Evolutionary conservation across 2,888 invertebrate species (phyloP), one percentile per base, ranked within the genome.

Genomic region (Anthrax anthrax): DNA sequence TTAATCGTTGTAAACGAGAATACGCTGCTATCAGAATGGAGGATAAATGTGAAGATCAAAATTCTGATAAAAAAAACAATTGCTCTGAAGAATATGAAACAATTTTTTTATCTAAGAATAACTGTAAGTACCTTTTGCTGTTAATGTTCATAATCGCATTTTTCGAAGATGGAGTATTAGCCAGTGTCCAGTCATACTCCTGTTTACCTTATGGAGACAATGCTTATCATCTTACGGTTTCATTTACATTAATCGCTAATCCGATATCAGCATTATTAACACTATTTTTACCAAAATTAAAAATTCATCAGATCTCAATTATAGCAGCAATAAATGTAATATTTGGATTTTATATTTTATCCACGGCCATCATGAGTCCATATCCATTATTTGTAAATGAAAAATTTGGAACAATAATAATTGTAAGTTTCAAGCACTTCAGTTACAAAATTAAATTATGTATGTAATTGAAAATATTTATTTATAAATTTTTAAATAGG

Each of bases 121-220:
- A n/a, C n/a, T n/a, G n/a, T n/a, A n/a, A n/a, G n/a, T n/a, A n/a
- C n/a, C n/a, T n/a, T n/a, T n/a, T n/a, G n/a, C n/a, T n/a, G n/a
- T 63, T 77, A 47, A 72, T 75, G 59, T n/a, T n/a, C n/a, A 68
- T 65, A 42, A 44, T 61, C 39, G 70, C 84, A 41, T 83, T 83
- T 59, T 72, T 86, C 41, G 75, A 75, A 58, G 88, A 87, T 65
- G 87, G 87, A 43, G 74, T 86, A 55, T 72, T 89, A 53, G 84
- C 86, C 18, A 80, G 84, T 50, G 75, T 88, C 53, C 85, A 87
- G 67, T 79, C 84, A 39, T 90, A 80, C 64, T 84, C 88, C 43
- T 81, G 81, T 59, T 72, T 86, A 58, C 86, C 90, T 12, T 90
- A 89, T 67, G 87, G 89, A 16, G 73, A 74, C 61, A 68, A 71